These are phyloP conservation scores for Oryzias dopingdopingensis DNA, from an alignment of 2,797 vertebrate species.

Conservation along the genomic window DNA sequence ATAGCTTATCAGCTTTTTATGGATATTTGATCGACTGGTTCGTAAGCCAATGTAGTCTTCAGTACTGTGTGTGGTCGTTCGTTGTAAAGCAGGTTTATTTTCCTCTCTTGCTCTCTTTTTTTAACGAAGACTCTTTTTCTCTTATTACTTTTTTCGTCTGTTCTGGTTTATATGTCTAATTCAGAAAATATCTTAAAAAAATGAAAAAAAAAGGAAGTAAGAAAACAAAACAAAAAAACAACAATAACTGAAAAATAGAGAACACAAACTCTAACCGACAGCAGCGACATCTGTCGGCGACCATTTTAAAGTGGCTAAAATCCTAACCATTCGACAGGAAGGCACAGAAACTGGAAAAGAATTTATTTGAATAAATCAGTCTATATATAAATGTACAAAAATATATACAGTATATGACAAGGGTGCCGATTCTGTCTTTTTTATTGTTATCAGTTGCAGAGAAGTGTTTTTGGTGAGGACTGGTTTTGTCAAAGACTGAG, in stretches of 20 bases:
- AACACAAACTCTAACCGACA: constrained; percentile 53
- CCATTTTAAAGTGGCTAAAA: constrained; percentile 61
- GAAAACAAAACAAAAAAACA: constrained; percentile 45
- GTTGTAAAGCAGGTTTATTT: constrained; percentile 72
- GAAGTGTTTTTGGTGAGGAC: constrained; percentile 64
- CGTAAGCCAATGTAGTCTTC: constrained; percentile 82
- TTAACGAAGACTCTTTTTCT: constrained; percentile 69
- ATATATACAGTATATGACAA: constrained; percentile 81
- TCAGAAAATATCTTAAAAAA: constrained; percentile 58
- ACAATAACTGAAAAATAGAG: constrained; percentile 30
- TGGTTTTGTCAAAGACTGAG: constrained; percentile 73
- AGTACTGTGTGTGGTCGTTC: constrained; percentile 83
- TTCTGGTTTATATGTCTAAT: constrained; percentile 79
- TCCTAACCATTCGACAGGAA: constrained; percentile 72
- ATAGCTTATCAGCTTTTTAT: constrained; percentile 84
- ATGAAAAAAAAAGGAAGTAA: constrained; percentile 33
- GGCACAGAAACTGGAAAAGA: constrained; percentile 80
- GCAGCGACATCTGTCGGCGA: constrained; percentile 57
- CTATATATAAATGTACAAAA: constrained; percentile 85
- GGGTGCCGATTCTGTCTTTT: constrained; percentile 65
- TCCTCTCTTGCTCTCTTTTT: constrained; percentile 50
- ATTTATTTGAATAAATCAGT: constrained; percentile 81
- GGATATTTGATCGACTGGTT: constrained; percentile 81
- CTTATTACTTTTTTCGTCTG: constrained; percentile 75
- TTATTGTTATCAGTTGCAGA: constrained; percentile 52